Evolutionary conservation across 1,140 invertebrate species (phyloP).

Genomic region (Goniozus legneri): DNA sequence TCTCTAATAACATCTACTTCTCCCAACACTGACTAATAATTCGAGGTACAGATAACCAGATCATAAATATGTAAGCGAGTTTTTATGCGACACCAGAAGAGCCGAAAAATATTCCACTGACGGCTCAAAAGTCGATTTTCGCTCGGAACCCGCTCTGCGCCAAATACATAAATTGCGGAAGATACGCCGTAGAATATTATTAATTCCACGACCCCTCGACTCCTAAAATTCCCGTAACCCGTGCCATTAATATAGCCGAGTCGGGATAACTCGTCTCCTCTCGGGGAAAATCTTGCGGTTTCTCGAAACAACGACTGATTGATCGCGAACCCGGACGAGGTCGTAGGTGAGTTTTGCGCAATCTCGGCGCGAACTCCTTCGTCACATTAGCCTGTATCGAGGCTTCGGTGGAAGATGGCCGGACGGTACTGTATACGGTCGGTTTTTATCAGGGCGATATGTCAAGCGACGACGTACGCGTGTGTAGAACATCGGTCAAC

Average conservation of each 20-base stretch:
- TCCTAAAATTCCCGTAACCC: too few relatives aligned
- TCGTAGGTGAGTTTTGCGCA: conserved; percentile 4
- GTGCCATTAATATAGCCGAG: too few relatives aligned
- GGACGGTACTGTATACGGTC: too few relatives aligned
- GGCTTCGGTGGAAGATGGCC: conserved; percentile 21
- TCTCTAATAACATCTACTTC: neutral
- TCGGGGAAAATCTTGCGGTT: too few relatives aligned
- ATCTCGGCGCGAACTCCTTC: conserved; percentile 11
- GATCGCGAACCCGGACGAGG: neutral
- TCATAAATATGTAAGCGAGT: neutral
- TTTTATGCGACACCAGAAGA: too few relatives aligned
- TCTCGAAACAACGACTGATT: neutral
- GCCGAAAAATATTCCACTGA: too few relatives aligned
- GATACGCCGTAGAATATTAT: too few relatives aligned
- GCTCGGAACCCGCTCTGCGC: too few relatives aligned
- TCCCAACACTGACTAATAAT: neutral
- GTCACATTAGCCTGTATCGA: conserved; percentile 30
- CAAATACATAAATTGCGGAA: too few relatives aligned
- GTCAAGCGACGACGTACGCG: conserved; percentile 34
- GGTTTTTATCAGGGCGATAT: conserved; percentile 45
- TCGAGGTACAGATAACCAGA: neutral
- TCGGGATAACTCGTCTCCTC: too few relatives aligned
- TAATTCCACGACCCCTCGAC: too few relatives aligned
- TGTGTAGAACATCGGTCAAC: conserved; percentile 45
- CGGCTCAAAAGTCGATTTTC: too few relatives aligned